These are phyloP conservation scores for Drosophila mimetica DNA, from an alignment of 2,888 invertebrate genomes.

Conservation along the genomic window DNA sequence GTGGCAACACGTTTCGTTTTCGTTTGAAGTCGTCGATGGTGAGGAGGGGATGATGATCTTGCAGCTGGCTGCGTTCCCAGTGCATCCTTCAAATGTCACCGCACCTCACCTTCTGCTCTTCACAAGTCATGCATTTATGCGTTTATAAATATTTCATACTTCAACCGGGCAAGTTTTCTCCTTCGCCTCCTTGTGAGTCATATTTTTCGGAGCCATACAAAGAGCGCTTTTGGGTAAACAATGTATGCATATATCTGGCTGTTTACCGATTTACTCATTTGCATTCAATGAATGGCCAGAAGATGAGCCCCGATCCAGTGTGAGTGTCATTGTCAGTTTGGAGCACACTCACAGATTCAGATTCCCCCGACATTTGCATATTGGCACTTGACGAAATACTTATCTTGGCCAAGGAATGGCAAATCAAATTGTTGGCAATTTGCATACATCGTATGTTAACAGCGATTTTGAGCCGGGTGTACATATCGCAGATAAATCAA, in stretches of 20 bases:
- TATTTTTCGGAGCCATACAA: constrained; percentile 54
- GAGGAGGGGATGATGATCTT: constrained; percentile 36
- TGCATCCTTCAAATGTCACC: constrained; percentile 13
- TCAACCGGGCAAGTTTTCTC: constrained; percentile 50
- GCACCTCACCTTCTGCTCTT: background rate
- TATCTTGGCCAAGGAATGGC: constrained; percentile 58
- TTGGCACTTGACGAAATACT: constrained; percentile 58
- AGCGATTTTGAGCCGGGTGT: constrained; percentile 43
- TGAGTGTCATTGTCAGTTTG: constrained; percentile 62
- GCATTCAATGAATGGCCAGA: constrained; percentile 63
- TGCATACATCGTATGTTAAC: constrained; percentile 67
- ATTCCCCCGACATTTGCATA: constrained; percentile 58
- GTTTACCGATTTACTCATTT: constrained; percentile 62
- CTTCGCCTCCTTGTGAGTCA: constrained; percentile 61
- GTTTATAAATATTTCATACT: constrained; percentile 78
- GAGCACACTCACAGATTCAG: constrained; percentile 44
- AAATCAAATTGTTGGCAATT: constrained; percentile 76
- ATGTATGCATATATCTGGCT: constrained; percentile 42
- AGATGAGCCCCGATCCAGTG: constrained; percentile 53
- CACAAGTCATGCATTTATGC: constrained; percentile 52
- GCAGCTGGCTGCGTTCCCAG: constrained; percentile 19
- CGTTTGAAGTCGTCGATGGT: constrained; percentile 70
- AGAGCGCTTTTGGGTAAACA: constrained; percentile 38
- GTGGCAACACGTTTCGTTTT: constrained; percentile 77
- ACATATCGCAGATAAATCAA: constrained; percentile 62